Base-by-base conservation (phyloP, 2,888 invertebrate genomes). In the Choreutis nemorana region DNA sequence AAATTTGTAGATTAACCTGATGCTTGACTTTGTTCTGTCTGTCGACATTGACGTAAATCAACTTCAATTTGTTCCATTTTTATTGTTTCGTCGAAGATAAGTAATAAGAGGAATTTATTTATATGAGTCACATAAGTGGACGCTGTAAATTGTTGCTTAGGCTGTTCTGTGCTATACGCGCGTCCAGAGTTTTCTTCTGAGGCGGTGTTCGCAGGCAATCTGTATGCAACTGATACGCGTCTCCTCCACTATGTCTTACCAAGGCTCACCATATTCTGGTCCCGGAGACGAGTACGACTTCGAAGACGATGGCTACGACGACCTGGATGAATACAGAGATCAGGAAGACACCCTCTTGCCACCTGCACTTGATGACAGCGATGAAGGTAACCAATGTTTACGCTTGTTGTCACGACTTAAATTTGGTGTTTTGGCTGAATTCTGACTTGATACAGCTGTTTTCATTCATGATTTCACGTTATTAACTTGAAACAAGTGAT, bases 271-370 rank as follows among this genome's bases (percentile, higher is more conserved):
- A 37, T 85, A 83, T 70, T 85, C 86, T 42, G 83, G 84, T 44
- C 86, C 83, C 50, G 82, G 83, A 38, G 86, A 87, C 53, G 88
- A 89, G 50, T 87, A 85, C 54, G 88, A 88, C 50, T 84, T 85
- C 55, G 87, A 88, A 34, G 88, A 89, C 42, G 87, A 87, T 33
- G 84, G 85, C 48, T 86, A 85, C 48, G 87, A 87, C 43, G 87
- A 86, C 48, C 48, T 83, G 44, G 87, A 88, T 36, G 87, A 87
- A 41, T 86, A 85, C 45, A 77, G 84, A 31, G 87, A 87, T 37
- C 81, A 81, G 34, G 86, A 87, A 34, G 87, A 54, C 71, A 59
- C 63, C 32, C 54, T 52, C 57, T 73, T 55, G 41, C 55, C 50
- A 73, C 83, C 57, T 71, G 84, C 63, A 81, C 82, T 81, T 67